Conservation (phyloP, 2,797 vertebrate species). For the Buceros bicornis region DNA sequence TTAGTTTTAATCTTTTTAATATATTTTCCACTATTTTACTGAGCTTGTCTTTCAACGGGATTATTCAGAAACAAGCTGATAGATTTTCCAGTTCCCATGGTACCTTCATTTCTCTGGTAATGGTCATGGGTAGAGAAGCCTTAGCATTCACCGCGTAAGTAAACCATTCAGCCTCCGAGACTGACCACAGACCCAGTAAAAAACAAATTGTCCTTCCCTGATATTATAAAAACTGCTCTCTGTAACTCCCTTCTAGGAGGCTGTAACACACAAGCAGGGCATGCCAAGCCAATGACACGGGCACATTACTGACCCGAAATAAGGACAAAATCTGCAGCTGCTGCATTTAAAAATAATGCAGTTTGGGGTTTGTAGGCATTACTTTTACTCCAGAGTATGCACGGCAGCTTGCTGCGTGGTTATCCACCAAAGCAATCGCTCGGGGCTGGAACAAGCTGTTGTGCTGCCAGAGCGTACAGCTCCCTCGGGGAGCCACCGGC, state of each 20-base stretch:
- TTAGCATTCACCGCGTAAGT: background rate
- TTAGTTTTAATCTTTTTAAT: background rate
- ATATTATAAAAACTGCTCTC: background rate
- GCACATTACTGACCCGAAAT: background rate
- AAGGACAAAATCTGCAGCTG: background rate
- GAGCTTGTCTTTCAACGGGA: background rate
- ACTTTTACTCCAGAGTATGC: background rate
- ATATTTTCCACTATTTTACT: background rate
- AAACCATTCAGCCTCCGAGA: background rate
- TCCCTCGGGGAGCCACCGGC: accelerated
- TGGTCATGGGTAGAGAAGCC: background rate
- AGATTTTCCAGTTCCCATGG: background rate
- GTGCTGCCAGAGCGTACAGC: accelerated
- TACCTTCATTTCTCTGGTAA: background rate
- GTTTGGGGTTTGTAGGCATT: background rate
- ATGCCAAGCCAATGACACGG: background rate
- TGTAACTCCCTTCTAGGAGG: background rate
- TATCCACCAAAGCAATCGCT: accelerated
- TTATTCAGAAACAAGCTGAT: background rate
- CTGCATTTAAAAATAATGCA: background rate
- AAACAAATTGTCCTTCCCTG: background rate
- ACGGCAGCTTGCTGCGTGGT: background rate
- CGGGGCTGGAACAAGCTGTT: background rate
- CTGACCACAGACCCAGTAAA: background rate
- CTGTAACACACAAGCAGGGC: background rate